Evolutionary conservation across 92 coral and sea anemone genomes (phyloP), one percentile per base, ranked within the genome.

Genomic region (Meandrina meandrites): DNA sequence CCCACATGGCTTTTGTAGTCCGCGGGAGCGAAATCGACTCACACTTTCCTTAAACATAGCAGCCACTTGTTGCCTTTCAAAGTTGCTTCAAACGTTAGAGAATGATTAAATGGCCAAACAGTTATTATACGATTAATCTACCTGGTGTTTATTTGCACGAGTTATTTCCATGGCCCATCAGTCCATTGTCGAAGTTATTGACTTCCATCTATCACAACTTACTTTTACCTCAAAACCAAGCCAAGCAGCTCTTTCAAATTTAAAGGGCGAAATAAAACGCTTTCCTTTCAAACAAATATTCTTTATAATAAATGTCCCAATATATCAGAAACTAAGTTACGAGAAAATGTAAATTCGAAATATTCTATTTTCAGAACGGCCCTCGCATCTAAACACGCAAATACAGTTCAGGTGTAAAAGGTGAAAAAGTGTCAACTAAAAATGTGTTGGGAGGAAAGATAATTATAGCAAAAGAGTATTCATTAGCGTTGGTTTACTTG

Each of bases 11-110:
- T 34, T 8, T 48, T 8, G 21, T 12, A 18, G 14, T 21, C 9
- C 17, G 9, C 32, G 24, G 21, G 8, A 9, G 12, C 42, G 10
- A 36, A n/a, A 37, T 76, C 21, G 79, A 30, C 12, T 76, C 19
- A n/a, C 3, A 47, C 9, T n/a, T 21, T 37, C 40, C 28, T 11
- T 30, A 8, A 74, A 27, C 40, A n/a, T 19, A 13, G 27, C 40
- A 31, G 22, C 81, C 62, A 77, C 81, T 77, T 77, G 81, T 77
- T 51, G 81, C 64, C 50, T 28, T n/a, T 1, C 71, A 27, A 66
- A 27, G 16, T 28, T 66, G 18, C n/a, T 24, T 66, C 71, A 66
- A 66, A 66, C 6, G 17, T 28, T 27, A 10, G 34, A 66, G 68
- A 60, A 60, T 24, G 68, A 7, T 60, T 27, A 60, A 24, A n/a